A percentile compares a stretch with the other conserved stretches of the same genome.
phyloP scores from a whole-genome alignment of 2,113 vertebrate species.

The Lepus americanus region DNA sequence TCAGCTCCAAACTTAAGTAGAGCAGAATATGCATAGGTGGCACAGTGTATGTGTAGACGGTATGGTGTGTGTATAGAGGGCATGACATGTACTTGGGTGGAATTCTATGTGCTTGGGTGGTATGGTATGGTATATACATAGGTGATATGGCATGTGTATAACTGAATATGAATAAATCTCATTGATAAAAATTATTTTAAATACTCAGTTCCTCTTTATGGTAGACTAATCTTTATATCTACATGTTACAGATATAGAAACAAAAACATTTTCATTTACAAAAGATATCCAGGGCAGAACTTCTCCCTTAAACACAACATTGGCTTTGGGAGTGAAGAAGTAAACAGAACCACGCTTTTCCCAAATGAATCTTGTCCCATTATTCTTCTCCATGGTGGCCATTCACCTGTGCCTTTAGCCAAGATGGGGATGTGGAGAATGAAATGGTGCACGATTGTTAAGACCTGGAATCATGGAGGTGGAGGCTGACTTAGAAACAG shows the following conservation, averaged over 20 bases:
- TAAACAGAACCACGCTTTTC: constrained; percentile 9
- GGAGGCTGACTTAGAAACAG: constrained; percentile 18
- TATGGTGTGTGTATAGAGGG: too few species aligned
- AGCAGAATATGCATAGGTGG: background rate
- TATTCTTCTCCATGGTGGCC: background rate
- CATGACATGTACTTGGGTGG: too few species aligned
- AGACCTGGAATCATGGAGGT: background rate
- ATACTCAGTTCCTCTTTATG: background rate
- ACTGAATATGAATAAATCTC: background rate
- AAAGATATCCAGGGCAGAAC: background rate
- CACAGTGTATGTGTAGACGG: too few species aligned
- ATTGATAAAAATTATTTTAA: background rate
- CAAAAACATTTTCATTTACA: background rate
- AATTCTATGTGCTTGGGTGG: too few species aligned
- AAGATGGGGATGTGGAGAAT: background rate
- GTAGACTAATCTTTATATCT: background rate
- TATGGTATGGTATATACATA: too few species aligned
- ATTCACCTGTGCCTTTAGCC: background rate
- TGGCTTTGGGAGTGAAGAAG: background rate
- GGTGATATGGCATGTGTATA: background rate
- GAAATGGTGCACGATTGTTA: background rate
- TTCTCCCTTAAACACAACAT: background rate
- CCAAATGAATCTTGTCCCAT: background rate
- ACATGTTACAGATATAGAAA: background rate
- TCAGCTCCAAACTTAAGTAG: background rate